Evolutionary conservation across 2,797 vertebrate species (phyloP), one percentile per base, ranked within the genome.

Genomic region (Parauchenoglanis ngamensis): DNA sequence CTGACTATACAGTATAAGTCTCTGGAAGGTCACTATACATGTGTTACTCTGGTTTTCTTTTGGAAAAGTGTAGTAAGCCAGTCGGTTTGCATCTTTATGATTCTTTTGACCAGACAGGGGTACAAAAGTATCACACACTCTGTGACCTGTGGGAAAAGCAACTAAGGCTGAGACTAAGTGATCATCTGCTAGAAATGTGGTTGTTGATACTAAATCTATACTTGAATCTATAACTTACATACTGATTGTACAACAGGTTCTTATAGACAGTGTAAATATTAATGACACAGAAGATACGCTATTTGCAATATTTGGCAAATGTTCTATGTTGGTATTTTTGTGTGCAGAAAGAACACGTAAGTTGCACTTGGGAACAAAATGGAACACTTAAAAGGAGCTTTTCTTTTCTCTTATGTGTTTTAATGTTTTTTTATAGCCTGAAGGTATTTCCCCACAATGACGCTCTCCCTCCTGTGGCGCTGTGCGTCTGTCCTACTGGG

Each of bases 361-460:
- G 35, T 19, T 31, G n/a, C 3, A n/a, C 11, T 28, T n/a, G 21
- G 72, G 46, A 75, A 75, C 25, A 75, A 15, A 40, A 4, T 72
- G 11, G 7, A 56, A 21, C 52, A 57, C 13, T 21, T 28, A 77
- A 13, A 5, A 81, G 28, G 40, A 46, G 25, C 8, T 57, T 63
- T 63, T n/a, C 12, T 21, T 68, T 68, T 2, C 6, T 63, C 54
- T 72, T 19, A 31, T 68, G 5, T 67, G 19, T 31, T 83, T 83
- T 23, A 44, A 31, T 87, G 31, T 49, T 87, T 86, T 67, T 84
- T 92, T 82, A 40, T 40, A 40, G 88, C 7, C 92, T 86, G 1
- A 89, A 97, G 96, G 95, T 93, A 88, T 86, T 92, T 91, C 90
- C 90, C 92, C 88, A 89, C 88, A 91, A 96, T 95, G 91, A 98